Percentiles rank a stretch among this genome's conserved stretches.
Evolutionary conservation across 2,888 invertebrate species (phyloP).

Genomic region (Orthonevra nobilis): DNA sequence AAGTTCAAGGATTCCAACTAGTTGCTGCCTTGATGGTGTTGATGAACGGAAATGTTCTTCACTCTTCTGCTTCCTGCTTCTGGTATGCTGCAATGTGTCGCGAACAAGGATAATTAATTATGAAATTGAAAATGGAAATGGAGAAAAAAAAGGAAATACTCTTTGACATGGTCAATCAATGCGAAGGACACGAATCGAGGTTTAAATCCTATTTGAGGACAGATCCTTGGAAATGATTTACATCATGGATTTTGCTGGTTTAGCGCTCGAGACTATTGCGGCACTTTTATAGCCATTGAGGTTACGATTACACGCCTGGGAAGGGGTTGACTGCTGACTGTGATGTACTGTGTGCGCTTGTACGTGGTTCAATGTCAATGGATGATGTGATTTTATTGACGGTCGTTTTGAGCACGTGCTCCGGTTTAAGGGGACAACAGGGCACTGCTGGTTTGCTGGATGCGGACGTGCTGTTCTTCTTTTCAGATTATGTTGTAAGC

Average conservation of each 20-base stretch:
- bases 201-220: conserved; percentile 11
- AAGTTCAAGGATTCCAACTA: conserved; percentile 64
- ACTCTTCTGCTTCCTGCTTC: not conserved
- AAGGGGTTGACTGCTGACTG: not conserved
- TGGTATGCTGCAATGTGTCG: not conserved
- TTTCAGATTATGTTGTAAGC: conserved; percentile 5
- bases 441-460: conserved; percentile 15
- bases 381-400: conserved; percentile 54
- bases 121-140: conserved; percentile 12
- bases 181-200: conserved; percentile 9
- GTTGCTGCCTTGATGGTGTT: conserved; percentile 28
- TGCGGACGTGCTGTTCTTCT: conserved; percentile 36
- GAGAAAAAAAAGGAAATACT: not conserved
- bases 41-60: conserved; percentile 15
- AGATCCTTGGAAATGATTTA: conserved; percentile 41
- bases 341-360: too few relatives aligned
- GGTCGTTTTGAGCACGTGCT: conserved; percentile 57
- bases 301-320: conserved; percentile 9
- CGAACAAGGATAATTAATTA: conserved; percentile 25
- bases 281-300: conserved; percentile 16
- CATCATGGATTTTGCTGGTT: conserved; percentile 28
- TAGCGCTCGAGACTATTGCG: conserved; percentile 18
- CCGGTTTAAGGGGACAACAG: conserved; percentile 53
- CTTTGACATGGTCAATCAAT: conserved; percentile 26
- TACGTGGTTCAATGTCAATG: conserved; percentile 47